These are phyloP conservation scores for Dicentrarchus labrax DNA, from an alignment of 2,113 vertebrate genomes.

Conservation along the genomic window DNA sequence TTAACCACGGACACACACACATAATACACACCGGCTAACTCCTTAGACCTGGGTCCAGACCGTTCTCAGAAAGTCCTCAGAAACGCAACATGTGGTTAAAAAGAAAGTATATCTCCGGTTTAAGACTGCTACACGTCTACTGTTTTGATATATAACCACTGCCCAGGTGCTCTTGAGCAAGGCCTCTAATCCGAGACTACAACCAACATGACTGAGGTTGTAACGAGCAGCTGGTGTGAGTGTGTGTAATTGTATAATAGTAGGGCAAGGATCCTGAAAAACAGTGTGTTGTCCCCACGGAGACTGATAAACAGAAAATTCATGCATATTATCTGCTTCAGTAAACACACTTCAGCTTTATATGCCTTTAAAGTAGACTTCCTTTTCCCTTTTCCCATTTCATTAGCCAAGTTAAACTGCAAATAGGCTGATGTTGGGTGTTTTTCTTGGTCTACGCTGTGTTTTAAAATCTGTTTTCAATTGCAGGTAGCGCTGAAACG, in stretches of 20 bases:
- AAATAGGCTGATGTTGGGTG: not conserved
- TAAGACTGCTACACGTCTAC: not conserved
- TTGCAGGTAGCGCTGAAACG: not conserved
- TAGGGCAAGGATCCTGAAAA: not conserved
- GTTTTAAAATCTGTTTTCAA: not conserved
- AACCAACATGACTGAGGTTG: not conserved
- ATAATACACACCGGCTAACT: not conserved
- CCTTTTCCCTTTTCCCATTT: not conserved
- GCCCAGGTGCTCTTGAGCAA: not conserved
- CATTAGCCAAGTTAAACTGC: not conserved
- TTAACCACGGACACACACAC: not conserved
- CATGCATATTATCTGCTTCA: not conserved
- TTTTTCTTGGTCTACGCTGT: not conserved
- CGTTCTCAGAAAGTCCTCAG: too few species aligned
- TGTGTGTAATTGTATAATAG: not conserved
- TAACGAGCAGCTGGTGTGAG: not conserved
- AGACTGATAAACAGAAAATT: not conserved
- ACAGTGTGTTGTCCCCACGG: not conserved
- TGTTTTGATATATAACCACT: not conserved
- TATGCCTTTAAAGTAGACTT: not conserved
- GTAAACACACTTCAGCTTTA: slow-evolving; percentile 4
- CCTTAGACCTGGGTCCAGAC: too few species aligned
- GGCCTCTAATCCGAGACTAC: not conserved
- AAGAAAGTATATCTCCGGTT: too few species aligned
- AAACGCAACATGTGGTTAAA: too few species aligned